Evolutionary conservation across 2,888 invertebrate species (phyloP).

Genomic region (Heteromyza rotundicornis): DNA sequence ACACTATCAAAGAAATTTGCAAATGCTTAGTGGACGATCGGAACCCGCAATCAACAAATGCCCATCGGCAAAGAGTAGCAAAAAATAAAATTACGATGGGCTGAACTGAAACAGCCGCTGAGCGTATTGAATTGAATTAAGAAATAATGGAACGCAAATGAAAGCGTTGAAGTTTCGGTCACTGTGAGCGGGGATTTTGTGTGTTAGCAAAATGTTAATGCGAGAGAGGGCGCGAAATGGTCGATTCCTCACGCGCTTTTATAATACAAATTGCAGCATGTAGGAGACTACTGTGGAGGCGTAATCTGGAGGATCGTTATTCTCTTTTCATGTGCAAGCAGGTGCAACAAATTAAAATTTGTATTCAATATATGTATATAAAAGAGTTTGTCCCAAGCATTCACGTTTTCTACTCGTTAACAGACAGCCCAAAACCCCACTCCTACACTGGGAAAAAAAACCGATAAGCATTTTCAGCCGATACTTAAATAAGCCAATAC

Average conservation of each 20-base stretch:
- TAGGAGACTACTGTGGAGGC: constrained; percentile 10
- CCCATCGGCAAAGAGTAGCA: neutral
- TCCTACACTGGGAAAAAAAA: too few species aligned
- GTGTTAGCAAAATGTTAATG: neutral
- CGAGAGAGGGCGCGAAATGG: constrained; percentile 50
- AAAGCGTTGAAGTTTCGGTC: constrained; percentile 49
- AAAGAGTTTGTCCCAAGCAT: too few species aligned
- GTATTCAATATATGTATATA: too few species aligned
- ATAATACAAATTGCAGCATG: neutral
- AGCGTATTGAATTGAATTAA: constrained; percentile 37
- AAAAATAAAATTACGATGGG: neutral
- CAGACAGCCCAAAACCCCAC: too few species aligned
- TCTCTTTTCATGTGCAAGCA: neutral
- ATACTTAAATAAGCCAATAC: too few species aligned
- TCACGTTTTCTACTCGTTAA: too few species aligned
- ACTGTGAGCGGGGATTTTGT: neutral
- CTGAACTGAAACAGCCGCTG: neutral
- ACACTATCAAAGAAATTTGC: constrained; percentile 47
- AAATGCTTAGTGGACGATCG: constrained; percentile 30
- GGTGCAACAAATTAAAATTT: too few species aligned
- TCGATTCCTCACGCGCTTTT: constrained; percentile 50
- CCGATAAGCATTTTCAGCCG: too few species aligned
- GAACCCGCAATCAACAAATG: constrained; percentile 13
- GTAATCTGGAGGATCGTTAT: neutral
- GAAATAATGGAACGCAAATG: constrained; percentile 58